phyloP scores from a whole-genome alignment of 2,113 vertebrate genomes.

The Gasterosteus aculeatus region DNA sequence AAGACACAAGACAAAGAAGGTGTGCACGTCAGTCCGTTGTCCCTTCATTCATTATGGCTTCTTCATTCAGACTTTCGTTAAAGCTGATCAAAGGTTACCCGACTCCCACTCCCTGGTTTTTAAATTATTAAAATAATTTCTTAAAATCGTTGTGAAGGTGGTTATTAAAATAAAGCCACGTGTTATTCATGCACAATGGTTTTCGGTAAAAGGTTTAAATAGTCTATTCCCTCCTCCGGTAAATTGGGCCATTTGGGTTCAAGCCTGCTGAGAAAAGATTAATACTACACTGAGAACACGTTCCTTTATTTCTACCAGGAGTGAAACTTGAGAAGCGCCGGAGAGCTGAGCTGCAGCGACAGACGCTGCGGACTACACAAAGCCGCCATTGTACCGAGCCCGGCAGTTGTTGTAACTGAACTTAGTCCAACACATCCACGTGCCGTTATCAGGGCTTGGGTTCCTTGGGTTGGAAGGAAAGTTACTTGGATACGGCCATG shows the following conservation, averaged over 20 bases:
- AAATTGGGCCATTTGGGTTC: neutral
- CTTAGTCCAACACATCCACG: conserved; percentile 23
- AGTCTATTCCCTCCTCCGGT: neutral
- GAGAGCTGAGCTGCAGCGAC: neutral
- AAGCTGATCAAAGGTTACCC: neutral
- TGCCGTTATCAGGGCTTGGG: conserved; percentile 6
- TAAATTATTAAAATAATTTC: neutral
- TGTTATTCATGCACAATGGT: neutral
- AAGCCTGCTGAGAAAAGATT: neutral
- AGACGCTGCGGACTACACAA: conserved; percentile 23
- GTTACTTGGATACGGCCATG: conserved; percentile 22
- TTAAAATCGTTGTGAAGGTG: neutral
- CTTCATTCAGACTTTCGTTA: neutral
- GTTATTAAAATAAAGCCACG: neutral
- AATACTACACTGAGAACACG: neutral
- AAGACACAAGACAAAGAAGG: neutral
- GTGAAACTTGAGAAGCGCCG: conserved; percentile 14
- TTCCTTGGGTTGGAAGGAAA: neutral
- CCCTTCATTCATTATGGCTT: neutral
- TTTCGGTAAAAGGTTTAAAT: neutral
- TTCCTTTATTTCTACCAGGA: neutral
- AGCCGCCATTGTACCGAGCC: conserved; percentile 1
- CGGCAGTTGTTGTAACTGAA: conserved; percentile 42
- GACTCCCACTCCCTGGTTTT: neutral
- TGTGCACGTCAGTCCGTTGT: neutral